Evolutionary conservation across 2,113 vertebrate species (phyloP).

Genomic region (Chamaetylas fuelleborni): DNA sequence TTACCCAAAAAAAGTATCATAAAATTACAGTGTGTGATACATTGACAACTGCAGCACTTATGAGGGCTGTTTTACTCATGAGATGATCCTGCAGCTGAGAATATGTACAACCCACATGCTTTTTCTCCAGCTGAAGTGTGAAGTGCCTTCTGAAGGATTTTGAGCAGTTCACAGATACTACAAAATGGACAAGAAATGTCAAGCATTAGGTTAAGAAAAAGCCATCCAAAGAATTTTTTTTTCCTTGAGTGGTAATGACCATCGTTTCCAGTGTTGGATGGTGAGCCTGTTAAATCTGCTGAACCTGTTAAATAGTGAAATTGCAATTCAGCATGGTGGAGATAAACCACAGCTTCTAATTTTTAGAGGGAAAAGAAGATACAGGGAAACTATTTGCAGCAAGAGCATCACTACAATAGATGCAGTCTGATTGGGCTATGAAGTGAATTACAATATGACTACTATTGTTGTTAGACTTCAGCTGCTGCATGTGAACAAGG

Average conservation of each 20-base stretch:
- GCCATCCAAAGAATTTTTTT: background rate
- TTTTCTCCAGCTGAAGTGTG: background rate
- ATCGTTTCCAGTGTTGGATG: background rate
- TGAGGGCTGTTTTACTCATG: rapidly evolving
- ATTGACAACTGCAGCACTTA: background rate
- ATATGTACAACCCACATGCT: rapidly evolving
- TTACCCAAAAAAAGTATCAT: background rate
- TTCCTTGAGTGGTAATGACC: background rate
- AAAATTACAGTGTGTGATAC: background rate
- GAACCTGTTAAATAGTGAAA: background rate
- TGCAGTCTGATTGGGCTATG: background rate
- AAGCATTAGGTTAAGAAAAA: background rate
- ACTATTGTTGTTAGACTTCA: background rate
- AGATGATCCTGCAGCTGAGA: background rate
- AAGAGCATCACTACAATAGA: background rate
- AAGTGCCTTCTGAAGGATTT: background rate
- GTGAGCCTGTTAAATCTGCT: background rate
- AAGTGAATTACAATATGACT: background rate
- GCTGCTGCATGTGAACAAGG: background rate
- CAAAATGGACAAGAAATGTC: background rate
- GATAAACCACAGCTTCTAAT: background rate
- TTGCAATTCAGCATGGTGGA: background rate
- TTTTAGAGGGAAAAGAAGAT: background rate
- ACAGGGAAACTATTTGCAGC: background rate
- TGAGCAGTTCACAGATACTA: background rate